These are phyloP conservation scores for Triplophysa rosa DNA, from an alignment of 2,113 vertebrate species.

Conservation along the genomic window DNA sequence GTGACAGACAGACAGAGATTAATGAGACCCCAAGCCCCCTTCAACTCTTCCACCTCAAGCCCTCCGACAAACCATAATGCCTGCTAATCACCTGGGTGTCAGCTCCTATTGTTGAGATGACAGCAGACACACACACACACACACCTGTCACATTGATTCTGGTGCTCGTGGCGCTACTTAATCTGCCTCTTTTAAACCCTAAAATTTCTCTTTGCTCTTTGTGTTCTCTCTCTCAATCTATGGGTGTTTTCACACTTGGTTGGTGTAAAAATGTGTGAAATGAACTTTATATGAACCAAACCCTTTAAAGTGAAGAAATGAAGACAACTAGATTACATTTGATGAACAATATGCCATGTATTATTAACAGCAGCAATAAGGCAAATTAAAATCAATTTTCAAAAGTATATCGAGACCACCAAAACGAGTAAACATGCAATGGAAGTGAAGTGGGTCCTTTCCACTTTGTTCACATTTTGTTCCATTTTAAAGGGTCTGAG, in stretches of 20 bases:
- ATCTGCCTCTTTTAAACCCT: slow-evolving; percentile 38
- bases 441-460: no score
- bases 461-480: no score
- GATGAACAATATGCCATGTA: no score
- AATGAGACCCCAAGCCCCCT: slow-evolving; percentile 56
- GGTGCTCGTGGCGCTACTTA: slow-evolving; percentile 51
- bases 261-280: background rate
- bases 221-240: background rate
- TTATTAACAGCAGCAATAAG: no score
- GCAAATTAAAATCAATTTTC: no score
- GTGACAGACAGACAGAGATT: slow-evolving; percentile 63
- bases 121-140: slow-evolving; percentile 28
- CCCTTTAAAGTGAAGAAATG: no score
- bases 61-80: slow-evolving; percentile 55
- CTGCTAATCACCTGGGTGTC: slow-evolving; percentile 63
- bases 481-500: no score
- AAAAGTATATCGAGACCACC: no score
- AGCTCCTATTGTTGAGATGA: slow-evolving; percentile 55
- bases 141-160: slow-evolving; percentile 50
- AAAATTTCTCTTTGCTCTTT: background rate
- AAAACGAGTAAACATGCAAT: no score
- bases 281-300: no score
- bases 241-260: background rate
- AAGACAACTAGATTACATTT: no score
- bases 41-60: slow-evolving; percentile 46